A percentile compares a stretch with the other conserved stretches of the same genome.
Evolutionary conservation across 1,140 invertebrate genomes (phyloP).

Genomic region (Ceratina calcarata): DNA sequence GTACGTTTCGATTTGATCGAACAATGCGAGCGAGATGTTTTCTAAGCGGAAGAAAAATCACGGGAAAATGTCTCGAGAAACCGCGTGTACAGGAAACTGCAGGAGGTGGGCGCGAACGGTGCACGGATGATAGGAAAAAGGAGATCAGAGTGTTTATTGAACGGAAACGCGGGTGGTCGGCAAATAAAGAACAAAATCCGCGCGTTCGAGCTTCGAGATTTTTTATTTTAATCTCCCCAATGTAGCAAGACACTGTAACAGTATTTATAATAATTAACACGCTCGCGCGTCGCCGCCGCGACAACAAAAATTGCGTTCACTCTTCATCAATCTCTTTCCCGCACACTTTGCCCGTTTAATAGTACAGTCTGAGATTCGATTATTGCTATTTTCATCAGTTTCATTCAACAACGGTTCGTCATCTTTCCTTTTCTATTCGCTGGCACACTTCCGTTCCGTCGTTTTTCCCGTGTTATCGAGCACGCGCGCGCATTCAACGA

Average conservation of each 20-base stretch:
- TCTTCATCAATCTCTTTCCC: conserved; percentile 16
- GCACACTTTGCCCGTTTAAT: conserved; percentile 21
- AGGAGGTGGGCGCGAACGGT: no score
- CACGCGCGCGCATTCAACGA: conserved; percentile 39
- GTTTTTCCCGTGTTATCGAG: background rate
- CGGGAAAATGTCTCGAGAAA: background rate
- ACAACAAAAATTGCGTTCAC: conserved; percentile 65
- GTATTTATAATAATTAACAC: conserved; percentile 70
- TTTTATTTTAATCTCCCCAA: conserved; percentile 67
- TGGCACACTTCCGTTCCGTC: conserved; percentile 13
- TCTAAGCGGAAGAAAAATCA: background rate
- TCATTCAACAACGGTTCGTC: background rate
- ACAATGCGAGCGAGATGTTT: background rate
- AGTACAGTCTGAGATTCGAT: conserved; percentile 68
- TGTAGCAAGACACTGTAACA: conserved; percentile 69
- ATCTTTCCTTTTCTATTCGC: conserved; percentile 7
- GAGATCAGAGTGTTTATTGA: background rate
- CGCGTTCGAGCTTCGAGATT: conserved; percentile 64
- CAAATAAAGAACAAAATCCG: conserved; percentile 18
- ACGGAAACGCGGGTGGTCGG: background rate
- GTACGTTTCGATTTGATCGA: no score
- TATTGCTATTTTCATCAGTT: conserved; percentile 62
- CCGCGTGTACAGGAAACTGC: background rate
- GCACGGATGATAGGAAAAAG: no score
- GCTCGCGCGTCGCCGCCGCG: conserved; percentile 63